Percentiles rank a stretch among this genome's conserved stretches.
These are phyloP conservation scores for Microcebus tavaratra DNA, from an alignment of 2,113 vertebrate genomes.

Conservation along the genomic window DNA sequence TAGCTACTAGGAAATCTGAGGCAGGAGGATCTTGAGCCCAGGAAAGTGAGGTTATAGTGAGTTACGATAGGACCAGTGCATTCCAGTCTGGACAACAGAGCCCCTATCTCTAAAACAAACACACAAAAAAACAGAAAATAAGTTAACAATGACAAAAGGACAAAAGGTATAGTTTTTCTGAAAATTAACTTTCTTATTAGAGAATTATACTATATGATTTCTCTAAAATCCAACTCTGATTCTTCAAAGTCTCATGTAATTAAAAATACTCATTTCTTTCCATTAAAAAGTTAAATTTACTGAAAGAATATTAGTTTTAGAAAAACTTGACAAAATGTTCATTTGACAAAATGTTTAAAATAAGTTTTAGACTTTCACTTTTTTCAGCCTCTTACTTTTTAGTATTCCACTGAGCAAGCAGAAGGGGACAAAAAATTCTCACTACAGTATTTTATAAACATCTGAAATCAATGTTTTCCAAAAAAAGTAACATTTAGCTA, in stretches of 20 bases:
- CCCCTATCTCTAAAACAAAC: too few species aligned
- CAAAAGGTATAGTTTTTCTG: background rate
- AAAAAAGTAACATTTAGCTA: conserved; percentile 38
- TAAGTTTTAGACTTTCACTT: background rate
- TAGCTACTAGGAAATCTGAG: too few species aligned
- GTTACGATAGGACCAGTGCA: too few species aligned
- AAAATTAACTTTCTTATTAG: conserved; percentile 39
- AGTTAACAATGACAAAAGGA: conserved; percentile 36
- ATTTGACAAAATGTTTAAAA: conserved; percentile 16
- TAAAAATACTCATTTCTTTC: conserved; percentile 32
- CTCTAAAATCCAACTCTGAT: conserved; percentile 25
- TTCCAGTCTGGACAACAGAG: too few species aligned
- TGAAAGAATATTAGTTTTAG: conserved; percentile 13
- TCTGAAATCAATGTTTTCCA: background rate
- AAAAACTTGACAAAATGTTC: background rate
- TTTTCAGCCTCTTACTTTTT: background rate
- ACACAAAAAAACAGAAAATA: background rate
- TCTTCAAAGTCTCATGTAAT: conserved; percentile 50
- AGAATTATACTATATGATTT: background rate
- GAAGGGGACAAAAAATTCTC: background rate
- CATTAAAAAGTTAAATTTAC: conserved; percentile 31
- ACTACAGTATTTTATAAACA: background rate
- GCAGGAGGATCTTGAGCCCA: too few species aligned
- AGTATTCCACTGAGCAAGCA: background rate
- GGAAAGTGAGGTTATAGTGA: too few species aligned